phyloP scores from a whole-genome alignment of 1,140 invertebrate species.

The Aphis craccivora region DNA sequence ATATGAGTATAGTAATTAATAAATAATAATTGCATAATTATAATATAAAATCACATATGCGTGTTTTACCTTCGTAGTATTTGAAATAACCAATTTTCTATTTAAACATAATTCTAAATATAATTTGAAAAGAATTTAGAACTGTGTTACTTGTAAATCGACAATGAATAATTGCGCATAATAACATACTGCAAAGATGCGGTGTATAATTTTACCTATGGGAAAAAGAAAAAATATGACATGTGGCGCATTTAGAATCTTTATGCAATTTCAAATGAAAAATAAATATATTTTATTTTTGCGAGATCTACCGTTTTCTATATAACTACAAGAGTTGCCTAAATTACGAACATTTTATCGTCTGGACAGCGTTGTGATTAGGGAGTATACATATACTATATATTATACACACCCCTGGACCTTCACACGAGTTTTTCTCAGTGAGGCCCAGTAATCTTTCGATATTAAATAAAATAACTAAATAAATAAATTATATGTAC shows the following conservation, averaged over 20 bases:
- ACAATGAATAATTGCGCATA: not conserved
- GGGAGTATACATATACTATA: not conserved
- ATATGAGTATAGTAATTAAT: not conserved
- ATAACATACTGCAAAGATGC: not conserved
- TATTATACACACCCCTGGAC: not conserved
- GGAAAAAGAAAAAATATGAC: not conserved
- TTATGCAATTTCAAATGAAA: not conserved
- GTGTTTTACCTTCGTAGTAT: not conserved
- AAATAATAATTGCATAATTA: conserved; percentile 13
- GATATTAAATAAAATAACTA: too few relatives aligned
- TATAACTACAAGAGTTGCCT: not conserved
- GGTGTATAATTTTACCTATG: not conserved
- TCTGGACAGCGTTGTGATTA: not conserved
- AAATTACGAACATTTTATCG: not conserved
- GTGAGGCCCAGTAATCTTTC: too few relatives aligned
- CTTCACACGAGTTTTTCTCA: too few relatives aligned
- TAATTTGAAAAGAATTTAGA: not conserved
- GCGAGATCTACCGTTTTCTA: not conserved
- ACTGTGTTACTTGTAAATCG: not conserved
- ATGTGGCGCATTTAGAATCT: not conserved
- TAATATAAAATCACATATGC: not conserved
- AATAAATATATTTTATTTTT: not conserved
- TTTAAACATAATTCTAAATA: not conserved
- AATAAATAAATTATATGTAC: not conserved
- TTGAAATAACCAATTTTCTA: not conserved